Evolutionary conservation across 2,797 vertebrate genomes (phyloP), one percentile per base, ranked within the genome.

Genomic region (Tamandua tetradactyla): DNA sequence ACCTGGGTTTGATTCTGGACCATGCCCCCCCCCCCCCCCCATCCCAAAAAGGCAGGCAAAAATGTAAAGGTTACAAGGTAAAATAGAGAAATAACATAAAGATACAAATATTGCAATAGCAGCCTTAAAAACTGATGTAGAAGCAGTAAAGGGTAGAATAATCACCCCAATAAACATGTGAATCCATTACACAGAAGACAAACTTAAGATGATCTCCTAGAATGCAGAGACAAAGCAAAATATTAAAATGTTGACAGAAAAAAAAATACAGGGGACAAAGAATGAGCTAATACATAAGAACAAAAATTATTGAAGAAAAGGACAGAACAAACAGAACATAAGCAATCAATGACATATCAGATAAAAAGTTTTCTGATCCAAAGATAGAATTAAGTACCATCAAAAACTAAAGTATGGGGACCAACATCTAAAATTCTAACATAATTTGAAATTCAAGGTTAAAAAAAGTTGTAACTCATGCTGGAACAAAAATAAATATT

Each of bases 331-430:
- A 95, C 8, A 82, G 61, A n/a, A n/a, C n/a, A 85, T 75, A 40
- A 85, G 22, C 17, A 84, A 84, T 74, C 42, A 64, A 86, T 37
- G 74, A 81, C 66, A 81, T 11, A 32, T 32, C 72, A 74, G 30
- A 87, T 85, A 30, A 93, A 88, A 92, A 84, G 37, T 44, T 83
- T 88, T n/a, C 85, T 92, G 85, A 49, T 79, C 6, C 57, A 84
- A 78, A 92, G 78, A 78, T 1, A 76, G 42, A 82, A 88, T 75
- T 68, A 82, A 1, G 35, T 71, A 76, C 9, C 52, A 85, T 9
- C 10, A 62, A 80, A 86, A 72, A 72, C 57, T 64, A 83, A 80
- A 76, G 27, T 12, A 55, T 5, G 86, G 47, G 72, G n/a, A 18
- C 66, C 66, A 40, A 75, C n/a, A 87, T 40, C 52, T 81, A 59